A percentile compares a stretch with the other conserved stretches of the same genome.
phyloP scores from a whole-genome alignment of 2,797 vertebrate genomes.

The Brotula barbata region DNA sequence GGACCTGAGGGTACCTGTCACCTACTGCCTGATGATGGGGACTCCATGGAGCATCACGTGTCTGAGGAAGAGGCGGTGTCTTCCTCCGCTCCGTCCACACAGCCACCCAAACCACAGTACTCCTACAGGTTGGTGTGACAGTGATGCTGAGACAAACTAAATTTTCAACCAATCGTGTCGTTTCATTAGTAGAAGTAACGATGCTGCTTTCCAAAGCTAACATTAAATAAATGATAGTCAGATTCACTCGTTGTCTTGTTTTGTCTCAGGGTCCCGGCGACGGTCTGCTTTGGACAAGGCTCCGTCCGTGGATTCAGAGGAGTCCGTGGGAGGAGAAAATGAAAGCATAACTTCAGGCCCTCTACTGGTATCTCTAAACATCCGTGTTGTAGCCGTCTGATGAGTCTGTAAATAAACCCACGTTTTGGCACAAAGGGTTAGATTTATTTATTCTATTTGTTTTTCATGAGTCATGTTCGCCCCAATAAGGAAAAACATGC shows the following conservation, averaged over 20 bases:
- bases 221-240: no score
- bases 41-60: constrained; percentile 74
- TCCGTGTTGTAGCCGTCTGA: no score
- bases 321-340: constrained; percentile 76
- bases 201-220: no score
- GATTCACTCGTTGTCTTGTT: no score
- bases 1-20: constrained; percentile 60
- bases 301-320: constrained; percentile 83
- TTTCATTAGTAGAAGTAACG: no score
- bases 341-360: constrained; percentile 11
- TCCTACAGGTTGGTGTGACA: background rate
- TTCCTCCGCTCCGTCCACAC: background rate
- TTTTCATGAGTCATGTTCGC: no score
- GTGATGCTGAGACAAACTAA: no score
- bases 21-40: constrained; percentile 56
- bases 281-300: constrained; percentile 84
- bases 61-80: constrained; percentile 39
- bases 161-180: no score
- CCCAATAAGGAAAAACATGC: no score
- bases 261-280: constrained; percentile 78
- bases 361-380: background rate
- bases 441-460: no score
- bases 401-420: no score
- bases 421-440: no score
- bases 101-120: constrained; percentile 3